Percentiles rank a stretch among this genome's conserved stretches.
Evolutionary conservation across 2,888 invertebrate species (phyloP).

Genomic region (Apamea sordens): DNA sequence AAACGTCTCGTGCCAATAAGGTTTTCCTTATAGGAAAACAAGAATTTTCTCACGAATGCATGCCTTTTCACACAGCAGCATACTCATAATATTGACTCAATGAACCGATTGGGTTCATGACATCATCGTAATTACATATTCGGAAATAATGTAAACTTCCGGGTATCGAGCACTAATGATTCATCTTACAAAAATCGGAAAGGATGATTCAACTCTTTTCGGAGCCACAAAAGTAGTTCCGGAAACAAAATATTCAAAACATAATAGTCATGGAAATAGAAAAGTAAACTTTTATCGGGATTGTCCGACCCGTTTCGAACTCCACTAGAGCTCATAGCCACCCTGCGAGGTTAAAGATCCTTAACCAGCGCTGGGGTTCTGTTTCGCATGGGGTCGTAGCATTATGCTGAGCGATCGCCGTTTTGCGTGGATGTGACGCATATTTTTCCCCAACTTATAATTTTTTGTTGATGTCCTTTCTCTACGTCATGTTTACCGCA

Average conservation of each 20-base stretch:
- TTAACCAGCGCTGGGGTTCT: background rate
- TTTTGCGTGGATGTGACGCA: too few relatives aligned
- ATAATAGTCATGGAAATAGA: background rate
- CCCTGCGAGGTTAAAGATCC: background rate
- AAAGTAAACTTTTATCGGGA: background rate
- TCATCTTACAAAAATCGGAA: conserved; percentile 8
- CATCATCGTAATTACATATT: conserved; percentile 33
- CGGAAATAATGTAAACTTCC: conserved; percentile 14
- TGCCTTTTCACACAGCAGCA: background rate
- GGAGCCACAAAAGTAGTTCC: background rate
- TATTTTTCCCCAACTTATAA: too few relatives aligned
- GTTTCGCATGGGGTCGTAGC: background rate
- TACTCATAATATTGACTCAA: conserved; percentile 38
- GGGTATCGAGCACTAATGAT: conserved; percentile 15
- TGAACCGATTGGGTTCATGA: conserved; percentile 33
- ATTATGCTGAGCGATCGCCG: background rate
- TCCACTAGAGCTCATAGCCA: background rate
- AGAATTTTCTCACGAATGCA: background rate
- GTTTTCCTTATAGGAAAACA: conserved; percentile 6
- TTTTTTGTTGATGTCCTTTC: too few relatives aligned
- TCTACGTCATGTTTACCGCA: background rate
- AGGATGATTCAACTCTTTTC: background rate
- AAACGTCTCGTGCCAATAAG: background rate
- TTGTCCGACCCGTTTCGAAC: background rate
- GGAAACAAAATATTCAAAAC: background rate